Evolutionary conservation across 2,113 vertebrate genomes (phyloP).

Genomic region (Physeter macrocephalus): DNA sequence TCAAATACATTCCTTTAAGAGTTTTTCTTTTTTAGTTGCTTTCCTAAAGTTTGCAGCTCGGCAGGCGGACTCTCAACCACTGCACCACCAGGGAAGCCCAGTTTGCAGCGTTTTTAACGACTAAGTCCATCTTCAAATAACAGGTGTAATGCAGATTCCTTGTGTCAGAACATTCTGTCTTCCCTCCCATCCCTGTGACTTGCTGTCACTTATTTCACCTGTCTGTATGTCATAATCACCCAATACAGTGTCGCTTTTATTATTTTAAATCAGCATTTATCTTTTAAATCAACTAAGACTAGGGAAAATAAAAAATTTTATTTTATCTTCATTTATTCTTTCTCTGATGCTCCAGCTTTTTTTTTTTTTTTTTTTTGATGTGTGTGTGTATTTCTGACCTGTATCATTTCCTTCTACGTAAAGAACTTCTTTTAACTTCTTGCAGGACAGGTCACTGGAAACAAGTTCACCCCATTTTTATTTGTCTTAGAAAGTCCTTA

Average conservation of each 20-base stretch:
- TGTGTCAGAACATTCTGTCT: not conserved
- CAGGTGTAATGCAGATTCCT: fast-evolving
- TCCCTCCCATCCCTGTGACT: not conserved
- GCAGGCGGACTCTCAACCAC: no score
- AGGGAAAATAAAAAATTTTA: not conserved
- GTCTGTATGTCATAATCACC: not conserved
- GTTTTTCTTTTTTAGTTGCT: not conserved
- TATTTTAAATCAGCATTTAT: not conserved
- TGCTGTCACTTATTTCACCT: not conserved
- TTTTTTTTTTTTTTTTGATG: not conserved
- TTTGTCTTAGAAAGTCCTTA: not conserved
- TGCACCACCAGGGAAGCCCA: no score
- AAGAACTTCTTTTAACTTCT: not conserved
- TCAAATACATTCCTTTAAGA: not conserved
- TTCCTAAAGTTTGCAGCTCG: not conserved
- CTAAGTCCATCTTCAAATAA: not conserved
- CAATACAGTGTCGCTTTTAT: not conserved
- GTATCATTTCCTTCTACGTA: not conserved
- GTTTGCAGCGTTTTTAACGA: no score
- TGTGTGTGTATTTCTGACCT: not conserved
- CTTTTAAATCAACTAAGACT: not conserved
- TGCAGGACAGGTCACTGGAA: not conserved
- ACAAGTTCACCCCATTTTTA: not conserved
- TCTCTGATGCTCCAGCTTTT: not conserved
- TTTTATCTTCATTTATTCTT: not conserved